Base-by-base conservation (phyloP, 2,888 invertebrate species). In the Hirtodrosophila trivittata region DNA sequence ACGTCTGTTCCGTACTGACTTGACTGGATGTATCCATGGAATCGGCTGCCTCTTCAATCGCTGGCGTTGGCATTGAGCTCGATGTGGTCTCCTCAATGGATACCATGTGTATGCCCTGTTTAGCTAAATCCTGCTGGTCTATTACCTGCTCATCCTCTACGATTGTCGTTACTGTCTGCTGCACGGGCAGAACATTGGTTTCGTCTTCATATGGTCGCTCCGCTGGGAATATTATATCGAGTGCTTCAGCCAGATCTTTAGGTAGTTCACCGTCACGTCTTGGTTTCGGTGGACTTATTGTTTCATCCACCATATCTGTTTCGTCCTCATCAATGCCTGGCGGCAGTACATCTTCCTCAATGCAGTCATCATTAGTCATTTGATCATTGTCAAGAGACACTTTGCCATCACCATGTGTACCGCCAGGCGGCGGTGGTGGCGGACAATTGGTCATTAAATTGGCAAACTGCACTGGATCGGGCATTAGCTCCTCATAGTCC, bases 191-290 rank as follows among this genome's bases (percentile, higher is more conserved):
- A 2, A 35, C 3, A 32, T 66, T 58, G 7, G 33, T 68, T 25
- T 83, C 63, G 35, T 78, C 86, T 3, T 89, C 77, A 9, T 82
- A 75, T 9, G 86, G 72, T 28, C 90, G 91, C 14, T 92, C 92
- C 25, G 92, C 92, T 0, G 93, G 93, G 71, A 93, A 93, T 57
- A 93, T 92, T 9, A 93, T 93, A 62, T 93, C 92, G 3, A 93
- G 87, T 1, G 93, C 93, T 72, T 93, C 93, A 70, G 93, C 92
- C 13, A 93, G 89, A 85, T 93, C 93, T 74, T 92, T 91, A 0
- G 93, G 93, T 14, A 93, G 78, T 16, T 92, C 92, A 35, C 91
- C 91, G 33, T 91, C 91, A 0, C 91, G 89, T 5, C 92, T 90
- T 4, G 90, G 77, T 14, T 91, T 90, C 7, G 90, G 91, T 16